Percentiles rank a stretch among this genome's conserved stretches.
Evolutionary conservation across 1,140 invertebrate genomes (phyloP).

Genomic region (Coenobita brevimanus): DNA sequence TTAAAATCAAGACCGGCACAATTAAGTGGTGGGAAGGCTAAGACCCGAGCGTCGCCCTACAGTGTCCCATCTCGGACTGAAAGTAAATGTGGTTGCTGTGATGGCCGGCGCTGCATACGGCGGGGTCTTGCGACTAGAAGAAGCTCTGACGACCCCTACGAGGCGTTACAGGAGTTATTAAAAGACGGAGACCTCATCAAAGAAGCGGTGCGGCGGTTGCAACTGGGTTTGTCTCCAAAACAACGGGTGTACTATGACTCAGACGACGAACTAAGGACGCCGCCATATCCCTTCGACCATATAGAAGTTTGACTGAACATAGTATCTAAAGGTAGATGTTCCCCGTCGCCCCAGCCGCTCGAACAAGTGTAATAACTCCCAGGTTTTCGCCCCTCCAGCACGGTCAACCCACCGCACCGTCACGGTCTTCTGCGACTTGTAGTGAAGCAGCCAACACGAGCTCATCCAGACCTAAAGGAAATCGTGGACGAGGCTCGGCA

Average conservation of each 20-base stretch:
- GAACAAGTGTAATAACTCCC: background rate
- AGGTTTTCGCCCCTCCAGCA: too few relatives aligned
- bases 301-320: constrained; percentile 63
- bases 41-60: constrained; percentile 79
- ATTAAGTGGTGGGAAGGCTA: constrained; percentile 73
- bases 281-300: constrained; percentile 68
- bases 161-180: constrained; percentile 79
- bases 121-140: constrained; percentile 63
- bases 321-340: constrained; percentile 38
- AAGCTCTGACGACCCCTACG: constrained; percentile 79
- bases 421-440: too few relatives aligned
- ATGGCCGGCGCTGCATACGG: constrained; percentile 67
- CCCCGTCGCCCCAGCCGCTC: constrained; percentile 35
- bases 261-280: constrained; percentile 68
- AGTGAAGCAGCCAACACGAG: too few relatives aligned
- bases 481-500: too few relatives aligned
- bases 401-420: background rate
- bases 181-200: constrained; percentile 81
- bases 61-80: constrained; percentile 75
- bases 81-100: constrained; percentile 68
- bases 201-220: constrained; percentile 81
- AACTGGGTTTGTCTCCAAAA: constrained; percentile 73
- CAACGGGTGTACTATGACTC: constrained; percentile 68
- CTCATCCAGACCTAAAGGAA: too few relatives aligned
- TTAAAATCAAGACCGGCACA: constrained; percentile 75